Evolutionary conservation across 2,888 invertebrate genomes (phyloP), one percentile per base, ranked within the genome.

Genomic region (Maniola hyperantus): DNA sequence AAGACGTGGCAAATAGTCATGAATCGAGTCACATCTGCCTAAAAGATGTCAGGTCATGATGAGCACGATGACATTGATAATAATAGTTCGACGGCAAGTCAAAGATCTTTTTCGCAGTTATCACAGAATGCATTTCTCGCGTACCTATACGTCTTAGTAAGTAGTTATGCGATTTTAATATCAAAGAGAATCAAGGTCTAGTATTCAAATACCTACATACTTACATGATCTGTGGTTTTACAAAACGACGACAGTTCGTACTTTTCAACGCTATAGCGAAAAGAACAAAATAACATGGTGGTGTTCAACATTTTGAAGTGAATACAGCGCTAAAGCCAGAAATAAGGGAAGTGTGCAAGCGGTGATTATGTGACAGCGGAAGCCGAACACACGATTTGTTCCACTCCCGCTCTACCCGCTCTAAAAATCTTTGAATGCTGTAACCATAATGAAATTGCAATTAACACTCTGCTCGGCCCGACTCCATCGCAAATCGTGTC

Each of bases 261-360:
- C 15, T 7, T n/a, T 53, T 8, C 34, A 26, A 53, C 5, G 26
- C 53, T 53, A 34, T 8, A 53, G n/a, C 4, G 1, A 26, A 26
- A 26, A 34, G 11, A 53, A 26, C 53, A 34, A 33, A 53, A 53
- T 26, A 26, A 59, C 2, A 48, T 39, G 48, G 15, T 59, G 15
- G 44, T 33, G 42, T 20, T 54, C 34, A 59, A 44, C 36, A 20
- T 42, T 11, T 13, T 18, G 7, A 42, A 39, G 64, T 64, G 64
- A 57, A 50, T 46, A 48, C 20, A 50, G 50, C 36, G 11, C 42
- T 50, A 34, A 58, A 44, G 66, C 34, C 51, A 59, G 34, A 66
- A 66, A 15, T 42, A 42, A 66, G 64, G 58, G 33, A 57, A 66
- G 65, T 67, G 65, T 64, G 68, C 46, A 70, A 70, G 70, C 67